A percentile compares a stretch with the other conserved stretches of the same genome.
Evolutionary conservation across 2,797 vertebrate genomes (phyloP).

Genomic region (Ctenopoma kingsleyae): DNA sequence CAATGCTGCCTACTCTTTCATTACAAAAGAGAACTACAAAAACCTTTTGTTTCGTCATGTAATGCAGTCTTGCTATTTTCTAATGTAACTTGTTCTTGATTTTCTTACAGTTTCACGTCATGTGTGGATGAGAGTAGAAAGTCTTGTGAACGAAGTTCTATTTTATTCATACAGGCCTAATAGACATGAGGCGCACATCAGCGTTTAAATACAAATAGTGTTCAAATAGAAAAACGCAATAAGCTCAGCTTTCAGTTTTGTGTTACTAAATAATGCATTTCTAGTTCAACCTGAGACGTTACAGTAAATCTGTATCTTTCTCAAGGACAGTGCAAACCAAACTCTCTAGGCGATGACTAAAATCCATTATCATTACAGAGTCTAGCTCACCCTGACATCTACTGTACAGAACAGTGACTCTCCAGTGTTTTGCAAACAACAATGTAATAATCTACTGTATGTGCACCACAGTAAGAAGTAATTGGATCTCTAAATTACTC

Average conservation of each 20-base stretch:
- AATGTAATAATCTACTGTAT: not conserved
- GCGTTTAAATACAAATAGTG: not conserved
- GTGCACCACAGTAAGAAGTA: constrained; percentile 1
- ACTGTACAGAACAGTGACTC: not conserved
- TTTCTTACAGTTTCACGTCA: no score
- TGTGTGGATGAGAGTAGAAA: no score
- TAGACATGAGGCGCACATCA: no score
- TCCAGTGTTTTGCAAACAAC: not conserved
- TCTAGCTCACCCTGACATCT: not conserved
- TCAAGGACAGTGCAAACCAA: constrained; percentile 7
- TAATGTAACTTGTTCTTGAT: no score
- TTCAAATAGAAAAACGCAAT: not conserved
- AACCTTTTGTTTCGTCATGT: no score
- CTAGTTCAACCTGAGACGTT: not conserved
- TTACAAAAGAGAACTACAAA: no score
- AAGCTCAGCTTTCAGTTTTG: not conserved
- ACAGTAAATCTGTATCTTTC: constrained; percentile 5
- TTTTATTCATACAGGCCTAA: no score
- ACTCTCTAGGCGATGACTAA: not conserved
- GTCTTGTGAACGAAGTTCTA: no score
- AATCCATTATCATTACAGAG: constrained; percentile 1
- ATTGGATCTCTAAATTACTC: constrained; percentile 5
- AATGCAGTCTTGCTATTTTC: no score
- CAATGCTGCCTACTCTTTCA: no score
- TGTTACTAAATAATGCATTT: not conserved